Percentiles rank a stretch among this genome's conserved stretches.
Conservation (phyloP, 2,888 invertebrate species). For the Ophion ellenae region DNA sequence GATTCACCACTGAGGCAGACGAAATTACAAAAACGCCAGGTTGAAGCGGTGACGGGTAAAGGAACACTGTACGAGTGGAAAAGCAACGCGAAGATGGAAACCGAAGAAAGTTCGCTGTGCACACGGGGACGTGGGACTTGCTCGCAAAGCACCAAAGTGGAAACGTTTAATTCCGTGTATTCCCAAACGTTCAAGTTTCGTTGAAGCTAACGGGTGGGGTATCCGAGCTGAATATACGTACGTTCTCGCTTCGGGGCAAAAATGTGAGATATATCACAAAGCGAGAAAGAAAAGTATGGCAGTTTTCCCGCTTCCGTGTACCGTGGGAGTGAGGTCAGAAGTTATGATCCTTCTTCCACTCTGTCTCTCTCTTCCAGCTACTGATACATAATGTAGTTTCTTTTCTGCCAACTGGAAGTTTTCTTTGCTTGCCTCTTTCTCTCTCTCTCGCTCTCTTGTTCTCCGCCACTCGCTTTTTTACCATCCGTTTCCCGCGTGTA, state of each 20-base stretch:
- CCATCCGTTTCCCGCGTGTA: not conserved
- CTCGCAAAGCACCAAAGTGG: conserved; percentile 44
- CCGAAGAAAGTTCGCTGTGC: conserved; percentile 30
- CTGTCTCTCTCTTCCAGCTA: not conserved
- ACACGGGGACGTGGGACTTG: conserved; percentile 1
- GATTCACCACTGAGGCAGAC: not conserved
- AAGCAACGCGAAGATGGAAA: conserved; percentile 19
- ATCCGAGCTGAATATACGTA: not conserved
- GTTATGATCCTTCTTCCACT: conserved; percentile 61
- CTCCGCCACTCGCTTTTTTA: not conserved
- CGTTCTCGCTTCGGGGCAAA: conserved; percentile 18
- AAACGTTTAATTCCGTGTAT: conserved; percentile 68
- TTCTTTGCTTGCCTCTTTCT: conserved; percentile 36
- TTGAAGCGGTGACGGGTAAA: conserved; percentile 26
- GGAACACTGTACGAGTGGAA: conserved; percentile 16
- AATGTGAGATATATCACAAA: conserved; percentile 38
- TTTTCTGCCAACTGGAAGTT: conserved; percentile 60
- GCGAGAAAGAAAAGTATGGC: conserved; percentile 46
- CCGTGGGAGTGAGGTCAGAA: conserved; percentile 51
- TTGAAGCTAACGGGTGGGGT: conserved; percentile 6
- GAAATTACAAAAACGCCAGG: not conserved
- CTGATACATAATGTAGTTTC: conserved; percentile 70
- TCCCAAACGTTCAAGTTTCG: conserved; percentile 63
- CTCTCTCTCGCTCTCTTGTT: not conserved
- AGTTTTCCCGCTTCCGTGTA: conserved; percentile 43